phyloP scores from a whole-genome alignment of 2,113 vertebrate species.

The Callorhinus ursinus region DNA sequence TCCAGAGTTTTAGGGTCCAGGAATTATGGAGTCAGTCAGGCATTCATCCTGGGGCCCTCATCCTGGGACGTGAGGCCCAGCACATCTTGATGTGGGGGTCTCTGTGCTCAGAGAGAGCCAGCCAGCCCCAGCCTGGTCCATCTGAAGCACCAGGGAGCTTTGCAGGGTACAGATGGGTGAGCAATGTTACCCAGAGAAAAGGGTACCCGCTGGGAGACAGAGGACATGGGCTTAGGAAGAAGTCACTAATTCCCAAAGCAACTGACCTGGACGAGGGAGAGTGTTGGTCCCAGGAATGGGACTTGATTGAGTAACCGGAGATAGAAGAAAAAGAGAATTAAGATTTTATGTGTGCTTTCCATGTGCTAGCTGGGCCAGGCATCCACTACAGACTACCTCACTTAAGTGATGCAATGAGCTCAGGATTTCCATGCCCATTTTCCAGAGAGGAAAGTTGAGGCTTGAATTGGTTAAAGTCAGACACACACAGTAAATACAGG shows the following conservation, averaged over 20 bases:
- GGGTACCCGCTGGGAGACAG: neutral
- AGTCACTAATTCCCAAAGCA: neutral
- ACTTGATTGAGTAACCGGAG: neutral
- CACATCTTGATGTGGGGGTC: too few relatives aligned
- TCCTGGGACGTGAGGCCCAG: neutral
- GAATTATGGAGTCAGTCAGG: neutral
- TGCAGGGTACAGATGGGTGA: neutral
- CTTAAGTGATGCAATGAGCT: neutral
- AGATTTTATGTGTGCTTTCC: neutral
- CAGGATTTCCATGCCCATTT: neutral
- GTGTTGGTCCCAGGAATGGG: neutral
- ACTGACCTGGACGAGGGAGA: neutral
- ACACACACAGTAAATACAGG: too few relatives aligned
- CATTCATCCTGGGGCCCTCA: neutral
- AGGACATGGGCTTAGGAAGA: neutral
- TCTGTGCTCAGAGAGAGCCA: neutral
- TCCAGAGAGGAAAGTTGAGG: neutral
- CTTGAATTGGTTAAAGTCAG: neutral
- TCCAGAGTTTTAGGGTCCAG: neutral
- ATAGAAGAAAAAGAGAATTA: neutral
- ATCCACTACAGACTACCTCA: neutral
- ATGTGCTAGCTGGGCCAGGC: rapidly evolving
- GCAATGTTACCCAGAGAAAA: neutral
- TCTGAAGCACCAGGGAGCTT: neutral
- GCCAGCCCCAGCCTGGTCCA: neutral